These are phyloP conservation scores for Gymnothorax reevesii DNA, from an alignment of 2,797 vertebrate genomes.

Conservation along the genomic window DNA sequence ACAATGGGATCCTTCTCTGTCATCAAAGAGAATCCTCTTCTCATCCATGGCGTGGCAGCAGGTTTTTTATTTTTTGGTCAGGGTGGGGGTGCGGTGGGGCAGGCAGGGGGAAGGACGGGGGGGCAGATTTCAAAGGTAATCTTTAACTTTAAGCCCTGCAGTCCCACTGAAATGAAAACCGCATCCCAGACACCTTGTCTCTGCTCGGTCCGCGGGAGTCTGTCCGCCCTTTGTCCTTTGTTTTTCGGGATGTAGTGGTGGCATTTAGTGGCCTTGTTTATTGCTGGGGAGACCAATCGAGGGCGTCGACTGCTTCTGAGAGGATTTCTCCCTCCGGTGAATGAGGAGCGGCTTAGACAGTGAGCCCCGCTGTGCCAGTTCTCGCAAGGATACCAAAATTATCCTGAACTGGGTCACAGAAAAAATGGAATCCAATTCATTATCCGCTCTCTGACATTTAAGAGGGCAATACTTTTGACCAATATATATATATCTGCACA, in stretches of 20 bases:
- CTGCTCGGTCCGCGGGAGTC: slow-evolving; percentile 17
- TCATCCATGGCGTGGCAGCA: slow-evolving; percentile 74
- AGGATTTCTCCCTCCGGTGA: neutral
- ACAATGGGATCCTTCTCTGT: slow-evolving; percentile 83
- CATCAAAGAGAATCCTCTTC: slow-evolving; percentile 81
- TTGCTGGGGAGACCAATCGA: slow-evolving; percentile 64
- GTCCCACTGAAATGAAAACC: slow-evolving; percentile 64
- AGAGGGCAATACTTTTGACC: neutral
- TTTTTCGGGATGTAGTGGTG: slow-evolving; percentile 65
- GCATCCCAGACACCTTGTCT: slow-evolving; percentile 66
- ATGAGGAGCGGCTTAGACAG: neutral
- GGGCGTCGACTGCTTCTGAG: slow-evolving; percentile 38
- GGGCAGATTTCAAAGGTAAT: slow-evolving; percentile 82
- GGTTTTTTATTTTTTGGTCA: slow-evolving; percentile 65
- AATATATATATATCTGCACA: neutral
- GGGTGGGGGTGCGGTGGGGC: slow-evolving; percentile 18
- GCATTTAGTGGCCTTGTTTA: slow-evolving; percentile 76
- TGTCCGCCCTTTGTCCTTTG: slow-evolving; percentile 55
- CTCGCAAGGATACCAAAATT: neutral
- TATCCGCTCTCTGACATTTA: neutral
- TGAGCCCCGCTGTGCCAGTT: neutral
- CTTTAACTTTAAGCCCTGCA: slow-evolving; percentile 80
- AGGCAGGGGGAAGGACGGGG: slow-evolving; percentile 40
- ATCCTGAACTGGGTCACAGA: neutral
- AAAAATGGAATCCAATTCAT: neutral